Evolutionary conservation across 1,140 invertebrate genomes (phyloP).

Genomic region (Saccostrea echinata): DNA sequence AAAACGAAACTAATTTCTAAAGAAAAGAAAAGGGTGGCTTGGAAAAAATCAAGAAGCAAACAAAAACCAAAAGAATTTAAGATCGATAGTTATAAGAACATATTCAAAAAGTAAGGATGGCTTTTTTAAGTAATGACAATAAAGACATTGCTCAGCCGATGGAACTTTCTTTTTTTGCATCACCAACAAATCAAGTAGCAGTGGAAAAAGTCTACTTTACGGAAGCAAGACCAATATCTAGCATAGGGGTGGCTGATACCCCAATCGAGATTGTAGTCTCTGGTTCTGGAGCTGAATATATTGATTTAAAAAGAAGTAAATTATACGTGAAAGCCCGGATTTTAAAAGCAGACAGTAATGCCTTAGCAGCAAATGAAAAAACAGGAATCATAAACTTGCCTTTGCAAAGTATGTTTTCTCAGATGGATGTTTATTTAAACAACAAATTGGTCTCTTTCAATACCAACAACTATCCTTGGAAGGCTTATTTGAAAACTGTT

Average conservation of each 20-base stretch:
- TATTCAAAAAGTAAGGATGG: constrained; percentile 33
- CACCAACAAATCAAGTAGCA: constrained; percentile 53
- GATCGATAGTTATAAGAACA: constrained; percentile 34
- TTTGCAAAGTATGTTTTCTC: constrained; percentile 52
- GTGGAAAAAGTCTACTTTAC: constrained; percentile 49
- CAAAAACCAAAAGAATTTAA: constrained; percentile 34
- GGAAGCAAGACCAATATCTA: constrained; percentile 42
- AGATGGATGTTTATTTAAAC: constrained; percentile 59
- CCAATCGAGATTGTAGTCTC: constrained; percentile 57
- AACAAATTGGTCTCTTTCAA: constrained; percentile 57
- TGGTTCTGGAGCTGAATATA: constrained; percentile 53
- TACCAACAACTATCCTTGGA: constrained; percentile 55
- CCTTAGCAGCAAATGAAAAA: constrained; percentile 45
- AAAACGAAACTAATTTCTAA: not conserved
- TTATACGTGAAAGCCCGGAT: constrained; percentile 54
- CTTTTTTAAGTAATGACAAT: constrained; percentile 48
- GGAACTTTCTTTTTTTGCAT: constrained; percentile 45
- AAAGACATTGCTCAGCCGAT: constrained; percentile 50
- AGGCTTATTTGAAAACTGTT: constrained; percentile 53
- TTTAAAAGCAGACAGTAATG: constrained; percentile 49
- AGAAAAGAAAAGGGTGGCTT: not conserved
- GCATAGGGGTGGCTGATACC: not conserved
- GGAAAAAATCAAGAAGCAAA: not conserved
- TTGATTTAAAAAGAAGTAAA: no score
- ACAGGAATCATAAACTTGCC: constrained; percentile 53